Base-by-base conservation (phyloP, 2,888 invertebrate genomes). In the Sesia apiformis region DNA sequence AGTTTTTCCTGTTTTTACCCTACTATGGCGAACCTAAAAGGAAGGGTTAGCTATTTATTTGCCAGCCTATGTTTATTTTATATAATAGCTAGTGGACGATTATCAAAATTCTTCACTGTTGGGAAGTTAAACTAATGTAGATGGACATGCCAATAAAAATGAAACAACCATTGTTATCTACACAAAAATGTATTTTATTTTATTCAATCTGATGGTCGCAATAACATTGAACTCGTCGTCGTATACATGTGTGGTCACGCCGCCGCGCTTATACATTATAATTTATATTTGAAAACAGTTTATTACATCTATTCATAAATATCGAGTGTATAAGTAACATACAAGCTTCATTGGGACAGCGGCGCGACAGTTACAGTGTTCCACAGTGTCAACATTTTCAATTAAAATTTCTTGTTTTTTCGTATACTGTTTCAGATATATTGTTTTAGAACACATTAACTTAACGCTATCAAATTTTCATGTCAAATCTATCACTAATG, bases 341-440 rank as follows among this genome's bases (percentile, higher is more conserved):
- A 23, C 23, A 46, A 46, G 46, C 41, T 41, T 41, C 3, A 23
- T 23, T 23, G 41, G 41, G 41, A 54, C 68, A 71, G 76, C 82
- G 79, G 71, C 81, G 75, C 74, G 72, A 62, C 68, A 67, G 65
- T 72, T 63, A 67, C 73, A 73, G 76, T 78, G 73, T 74, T 75
- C 72, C 74, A 76, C 76, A 78, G 78, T 65, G 69, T 68, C 70
- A 76, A 76, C 70, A 80, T 71, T 65, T 61, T 72, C 74, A 76
- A 77, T 81, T 81, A 76, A 40, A 74, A 69, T 71, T 79, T 79
- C 69, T 70, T 66, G 66, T 76, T 72, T 74, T 81, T 70, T 88
- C 89, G 89, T 89, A 89, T 89, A 89, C 89, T 81, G 86, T 82
- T 77, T 86, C 85, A 90, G 89, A 90, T 90, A 90, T 89, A 78